phyloP scores from a whole-genome alignment of 1,140 invertebrate species.

The Lineus longissimus region DNA sequence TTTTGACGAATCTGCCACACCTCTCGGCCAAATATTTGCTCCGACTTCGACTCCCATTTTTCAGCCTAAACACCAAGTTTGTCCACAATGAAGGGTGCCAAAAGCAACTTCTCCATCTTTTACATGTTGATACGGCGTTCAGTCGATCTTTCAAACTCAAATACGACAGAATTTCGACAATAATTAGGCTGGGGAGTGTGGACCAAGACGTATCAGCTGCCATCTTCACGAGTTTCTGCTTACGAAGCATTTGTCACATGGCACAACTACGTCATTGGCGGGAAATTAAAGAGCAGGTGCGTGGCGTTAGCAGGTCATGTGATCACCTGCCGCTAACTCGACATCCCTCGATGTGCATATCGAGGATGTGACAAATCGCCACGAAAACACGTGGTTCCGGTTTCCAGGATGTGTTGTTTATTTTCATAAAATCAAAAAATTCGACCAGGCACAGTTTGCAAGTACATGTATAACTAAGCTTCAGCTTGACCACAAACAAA shows the following conservation, averaged over 20 bases:
- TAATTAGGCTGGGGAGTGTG: constrained; percentile 61
- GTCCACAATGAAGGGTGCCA: constrained; percentile 64
- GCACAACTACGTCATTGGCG: no score
- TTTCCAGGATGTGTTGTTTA: no score
- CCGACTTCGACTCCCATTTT: constrained; percentile 50
- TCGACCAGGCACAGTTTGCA: no score
- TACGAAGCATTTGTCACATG: constrained; percentile 6
- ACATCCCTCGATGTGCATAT: no score
- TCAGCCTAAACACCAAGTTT: constrained; percentile 49
- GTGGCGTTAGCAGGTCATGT: no score
- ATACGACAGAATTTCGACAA: constrained; percentile 64
- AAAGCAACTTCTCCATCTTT: constrained; percentile 62
- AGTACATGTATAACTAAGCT: no score
- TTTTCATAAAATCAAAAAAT: no score
- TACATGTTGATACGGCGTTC: constrained; percentile 61
- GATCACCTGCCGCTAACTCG: no score
- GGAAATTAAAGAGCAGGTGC: no score
- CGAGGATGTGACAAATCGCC: no score
- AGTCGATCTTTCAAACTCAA: constrained; percentile 59
- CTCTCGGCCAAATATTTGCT: constrained; percentile 50
- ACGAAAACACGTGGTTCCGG: no score
- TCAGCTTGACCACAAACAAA: no score
- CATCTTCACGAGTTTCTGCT: constrained; percentile 30
- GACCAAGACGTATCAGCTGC: constrained; percentile 44
- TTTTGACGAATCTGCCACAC: constrained; percentile 54